A percentile compares a stretch with the other conserved stretches of the same genome.
Evolutionary conservation across 2,888 invertebrate species (phyloP).

Genomic region (Strigamia crassipes): DNA sequence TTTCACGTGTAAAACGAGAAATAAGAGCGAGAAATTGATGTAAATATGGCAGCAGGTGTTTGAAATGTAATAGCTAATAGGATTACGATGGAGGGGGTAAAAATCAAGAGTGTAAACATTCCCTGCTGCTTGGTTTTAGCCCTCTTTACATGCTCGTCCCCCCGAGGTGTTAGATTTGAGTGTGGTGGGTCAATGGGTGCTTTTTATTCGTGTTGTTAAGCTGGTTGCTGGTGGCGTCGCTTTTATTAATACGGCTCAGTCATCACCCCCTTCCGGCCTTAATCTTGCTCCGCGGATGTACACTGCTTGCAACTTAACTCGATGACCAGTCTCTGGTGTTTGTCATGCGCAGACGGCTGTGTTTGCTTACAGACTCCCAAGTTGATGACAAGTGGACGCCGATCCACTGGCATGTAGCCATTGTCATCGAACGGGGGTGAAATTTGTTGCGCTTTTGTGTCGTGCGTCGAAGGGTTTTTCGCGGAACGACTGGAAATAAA

Average conservation of each 20-base stretch:
- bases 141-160: background rate
- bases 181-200: background rate
- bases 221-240: background rate
- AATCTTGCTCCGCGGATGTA: background rate
- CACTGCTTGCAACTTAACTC: background rate
- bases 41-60: background rate
- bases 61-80: constrained; percentile 10
- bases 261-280: constrained; percentile 25
- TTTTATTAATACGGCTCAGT: constrained; percentile 23
- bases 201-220: background rate
- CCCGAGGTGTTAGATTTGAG: background rate
- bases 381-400: constrained; percentile 5
- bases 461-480: too few relatives aligned
- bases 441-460: constrained; percentile 5
- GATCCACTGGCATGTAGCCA: constrained; percentile 15
- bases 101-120: constrained; percentile 23
- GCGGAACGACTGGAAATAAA: background rate
- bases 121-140: background rate
- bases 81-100: constrained; percentile 26
- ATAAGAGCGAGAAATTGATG: too few relatives aligned
- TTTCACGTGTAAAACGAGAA: too few relatives aligned
- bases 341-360: constrained; percentile 21
- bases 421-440: background rate
- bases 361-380: constrained; percentile 12
- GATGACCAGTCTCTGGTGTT: constrained; percentile 4